Percentiles rank a stretch among this genome's conserved stretches.
These are phyloP conservation scores for Eristalis arbustorum DNA, from an alignment of 2,888 invertebrate genomes.

Conservation along the genomic window DNA sequence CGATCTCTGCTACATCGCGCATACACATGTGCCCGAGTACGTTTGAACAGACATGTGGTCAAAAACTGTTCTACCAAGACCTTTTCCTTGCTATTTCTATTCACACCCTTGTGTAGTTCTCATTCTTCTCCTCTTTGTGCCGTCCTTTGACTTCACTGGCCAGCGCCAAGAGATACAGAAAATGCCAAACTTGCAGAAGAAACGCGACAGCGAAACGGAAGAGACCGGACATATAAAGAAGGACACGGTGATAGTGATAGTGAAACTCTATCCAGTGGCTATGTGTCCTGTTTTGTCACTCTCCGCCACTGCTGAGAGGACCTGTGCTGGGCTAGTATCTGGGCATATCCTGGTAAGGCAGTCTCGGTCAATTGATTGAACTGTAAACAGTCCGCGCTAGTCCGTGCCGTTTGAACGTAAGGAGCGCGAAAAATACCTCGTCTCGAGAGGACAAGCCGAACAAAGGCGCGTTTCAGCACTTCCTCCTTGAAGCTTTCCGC, in stretches of 20 bases:
- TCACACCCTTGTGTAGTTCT: constrained; percentile 51
- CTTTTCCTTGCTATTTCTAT: not conserved
- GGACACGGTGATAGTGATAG: constrained; percentile 62
- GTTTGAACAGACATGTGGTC: not conserved
- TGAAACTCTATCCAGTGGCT: constrained; percentile 56
- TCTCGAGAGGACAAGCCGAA: not conserved
- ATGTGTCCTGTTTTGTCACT: constrained; percentile 45
- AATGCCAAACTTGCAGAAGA: not conserved
- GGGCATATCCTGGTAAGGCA: constrained; percentile 59
- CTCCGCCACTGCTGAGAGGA: constrained; percentile 41
- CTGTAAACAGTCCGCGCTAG: constrained; percentile 46
- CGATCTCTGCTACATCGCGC: constrained; percentile 52
- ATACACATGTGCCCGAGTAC: not conserved
- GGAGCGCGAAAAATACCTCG: constrained; percentile 18
- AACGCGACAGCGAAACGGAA: not conserved
- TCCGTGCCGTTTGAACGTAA: not conserved
- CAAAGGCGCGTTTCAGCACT: not conserved
- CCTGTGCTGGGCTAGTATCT: constrained; percentile 43
- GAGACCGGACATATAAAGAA: constrained; percentile 13
- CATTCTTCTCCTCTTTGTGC: constrained; percentile 12
- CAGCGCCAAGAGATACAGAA: constrained; percentile 23
- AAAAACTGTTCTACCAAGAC: not conserved
- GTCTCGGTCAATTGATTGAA: constrained; percentile 66
- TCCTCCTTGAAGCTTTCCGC: not conserved
- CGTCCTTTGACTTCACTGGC: constrained; percentile 16